Evolutionary conservation across 1,140 invertebrate genomes (phyloP).

Genomic region (Pseudobourletiella spinata): DNA sequence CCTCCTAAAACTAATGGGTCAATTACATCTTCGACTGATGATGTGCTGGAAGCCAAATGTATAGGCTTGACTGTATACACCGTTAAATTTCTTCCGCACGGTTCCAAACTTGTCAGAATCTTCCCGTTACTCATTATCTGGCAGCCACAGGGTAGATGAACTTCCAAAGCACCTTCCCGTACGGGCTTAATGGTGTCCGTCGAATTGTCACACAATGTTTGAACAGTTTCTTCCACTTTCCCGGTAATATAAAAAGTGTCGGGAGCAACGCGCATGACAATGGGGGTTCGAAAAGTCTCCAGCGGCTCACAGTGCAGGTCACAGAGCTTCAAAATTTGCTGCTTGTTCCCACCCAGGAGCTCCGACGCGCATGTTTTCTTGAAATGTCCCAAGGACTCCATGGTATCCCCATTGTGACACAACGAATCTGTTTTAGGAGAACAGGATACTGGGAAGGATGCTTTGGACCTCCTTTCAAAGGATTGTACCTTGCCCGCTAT

Average conservation of each 20-base stretch:
- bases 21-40: not conserved
- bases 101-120: not conserved
- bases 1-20: too few species aligned
- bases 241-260: not conserved
- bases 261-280: not conserved
- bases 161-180: not conserved
- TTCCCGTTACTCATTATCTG: not conserved
- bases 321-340: not conserved
- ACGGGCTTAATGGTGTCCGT: not conserved
- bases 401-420: not conserved
- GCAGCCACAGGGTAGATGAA: not conserved
- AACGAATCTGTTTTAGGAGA: not conserved
- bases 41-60: not conserved
- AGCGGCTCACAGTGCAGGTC: not conserved
- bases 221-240: not conserved
- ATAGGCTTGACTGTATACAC: not conserved
- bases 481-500: not conserved
- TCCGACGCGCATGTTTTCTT: conserved; percentile 2
- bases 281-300: not conserved
- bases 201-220: not conserved
- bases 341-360: not conserved
- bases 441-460: not conserved
- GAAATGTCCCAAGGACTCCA: not conserved
- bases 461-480: not conserved
- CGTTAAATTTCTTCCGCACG: not conserved